A percentile compares a stretch with the other conserved stretches of the same genome.
Evolutionary conservation across 2,888 invertebrate genomes (phyloP).

Genomic region (Pedicia rivosa): DNA sequence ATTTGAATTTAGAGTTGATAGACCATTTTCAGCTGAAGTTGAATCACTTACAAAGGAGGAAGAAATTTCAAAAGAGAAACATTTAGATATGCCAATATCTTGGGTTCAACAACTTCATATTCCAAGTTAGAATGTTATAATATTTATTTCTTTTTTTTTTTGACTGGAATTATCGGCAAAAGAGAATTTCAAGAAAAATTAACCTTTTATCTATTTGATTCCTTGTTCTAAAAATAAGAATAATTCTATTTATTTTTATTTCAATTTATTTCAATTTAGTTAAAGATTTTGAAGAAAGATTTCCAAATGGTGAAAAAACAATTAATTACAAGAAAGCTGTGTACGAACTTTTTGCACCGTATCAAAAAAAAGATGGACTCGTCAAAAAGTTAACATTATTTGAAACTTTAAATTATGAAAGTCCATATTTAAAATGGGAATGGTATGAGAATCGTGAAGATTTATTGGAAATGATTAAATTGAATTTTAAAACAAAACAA

Average conservation of each 20-base stretch:
- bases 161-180: conserved; percentile 15
- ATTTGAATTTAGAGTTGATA: conserved; percentile 26
- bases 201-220: not conserved
- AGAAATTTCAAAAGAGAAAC: conserved; percentile 41
- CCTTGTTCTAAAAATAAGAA: not conserved
- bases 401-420: conserved; percentile 19
- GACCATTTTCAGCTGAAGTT: conserved; percentile 31
- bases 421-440: conserved; percentile 35
- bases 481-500: conserved; percentile 34
- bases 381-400: conserved; percentile 17
- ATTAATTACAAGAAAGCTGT: conserved; percentile 56
- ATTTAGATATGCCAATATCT: conserved; percentile 57
- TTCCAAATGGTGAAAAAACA: conserved; percentile 52
- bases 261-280: conserved; percentile 11
- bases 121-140: not conserved
- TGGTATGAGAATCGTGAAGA: conserved; percentile 50
- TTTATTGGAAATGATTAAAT: conserved; percentile 36
- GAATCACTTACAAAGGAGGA: conserved; percentile 30
- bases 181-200: not conserved
- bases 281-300: conserved; percentile 47
- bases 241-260: not conserved
- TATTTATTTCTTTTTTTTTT: no score
- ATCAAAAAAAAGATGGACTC: conserved; percentile 47
- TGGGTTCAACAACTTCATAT: conserved; percentile 58
- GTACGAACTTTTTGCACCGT: conserved; percentile 63